Percentiles rank a stretch among this genome's conserved stretches.
These are phyloP conservation scores for Macroramphosus scolopax DNA, from an alignment of 2,797 vertebrate species.

Conservation along the genomic window DNA sequence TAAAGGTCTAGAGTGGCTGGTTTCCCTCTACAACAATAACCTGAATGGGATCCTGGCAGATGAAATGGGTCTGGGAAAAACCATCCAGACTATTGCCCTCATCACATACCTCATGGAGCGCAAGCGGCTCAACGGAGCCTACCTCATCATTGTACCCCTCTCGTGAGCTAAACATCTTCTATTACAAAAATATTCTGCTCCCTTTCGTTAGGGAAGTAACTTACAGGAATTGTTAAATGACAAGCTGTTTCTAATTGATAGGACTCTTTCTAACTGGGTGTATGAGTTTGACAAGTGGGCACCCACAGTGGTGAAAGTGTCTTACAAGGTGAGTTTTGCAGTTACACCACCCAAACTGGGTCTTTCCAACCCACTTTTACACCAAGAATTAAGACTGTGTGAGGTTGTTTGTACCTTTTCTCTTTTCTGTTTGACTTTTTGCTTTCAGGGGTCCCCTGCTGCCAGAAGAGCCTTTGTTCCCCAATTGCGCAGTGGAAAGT, in stretches of 20 bases:
- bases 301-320: constrained; percentile 92
- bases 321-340: constrained; percentile 88
- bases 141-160: constrained; percentile 96
- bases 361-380: too few species aligned
- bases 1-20: constrained; percentile 94
- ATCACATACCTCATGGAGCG: constrained; percentile 98
- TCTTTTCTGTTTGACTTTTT: neutral
- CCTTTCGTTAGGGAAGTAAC: too few species aligned
- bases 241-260: too few species aligned
- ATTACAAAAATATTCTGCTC: too few species aligned
- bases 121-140: constrained; percentile 94
- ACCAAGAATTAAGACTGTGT: too few species aligned
- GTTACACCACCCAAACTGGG: neutral
- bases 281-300: constrained; percentile 99
- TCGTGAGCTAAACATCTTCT: constrained; percentile 88
- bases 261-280: constrained; percentile 96
- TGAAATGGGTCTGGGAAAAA: constrained; percentile 96
- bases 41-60: constrained; percentile 94
- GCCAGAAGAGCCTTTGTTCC: constrained; percentile 90
- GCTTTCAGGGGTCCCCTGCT: constrained; percentile 87
- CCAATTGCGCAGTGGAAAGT: constrained; percentile 92
- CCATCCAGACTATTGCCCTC: constrained; percentile 97
- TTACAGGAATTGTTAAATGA: too few species aligned
- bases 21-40: constrained; percentile 96
- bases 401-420: too few species aligned